phyloP scores from a whole-genome alignment of 2,113 vertebrate species.

The Etia nguti region DNA sequence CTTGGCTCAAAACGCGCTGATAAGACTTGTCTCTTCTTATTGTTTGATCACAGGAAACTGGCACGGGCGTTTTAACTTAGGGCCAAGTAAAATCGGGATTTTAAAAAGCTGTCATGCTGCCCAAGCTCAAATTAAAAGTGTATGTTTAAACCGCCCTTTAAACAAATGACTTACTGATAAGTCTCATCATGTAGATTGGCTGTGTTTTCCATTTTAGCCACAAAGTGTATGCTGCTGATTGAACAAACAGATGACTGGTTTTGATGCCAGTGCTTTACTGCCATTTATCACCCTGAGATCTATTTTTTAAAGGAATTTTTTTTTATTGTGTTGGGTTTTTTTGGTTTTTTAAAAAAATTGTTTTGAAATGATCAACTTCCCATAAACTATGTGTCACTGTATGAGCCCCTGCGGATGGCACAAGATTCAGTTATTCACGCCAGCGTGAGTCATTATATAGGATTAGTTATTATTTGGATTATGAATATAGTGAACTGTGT shows the following conservation, averaged over 20 bases:
- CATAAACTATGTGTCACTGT: background rate
- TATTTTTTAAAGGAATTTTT: background rate
- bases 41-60: background rate
- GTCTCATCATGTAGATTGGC: background rate
- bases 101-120: background rate
- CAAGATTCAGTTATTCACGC: background rate
- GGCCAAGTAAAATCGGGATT: background rate
- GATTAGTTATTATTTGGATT: constrained; percentile 8
- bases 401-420: background rate
- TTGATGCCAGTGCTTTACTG: background rate
- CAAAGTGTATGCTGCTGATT: background rate
- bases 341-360: background rate
- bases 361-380: background rate
- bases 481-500: background rate
- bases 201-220: background rate
- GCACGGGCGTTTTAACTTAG: background rate
- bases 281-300: background rate
- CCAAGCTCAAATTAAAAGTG: background rate
- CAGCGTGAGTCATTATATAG: constrained; percentile 15
- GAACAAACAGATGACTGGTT: background rate
- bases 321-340: background rate
- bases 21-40: background rate
- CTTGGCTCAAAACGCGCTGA: background rate
- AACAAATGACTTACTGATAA: background rate
- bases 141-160: background rate